Base-by-base conservation (phyloP, 2,113 vertebrate genomes). In the Tympanuchus pallidicinctus region DNA sequence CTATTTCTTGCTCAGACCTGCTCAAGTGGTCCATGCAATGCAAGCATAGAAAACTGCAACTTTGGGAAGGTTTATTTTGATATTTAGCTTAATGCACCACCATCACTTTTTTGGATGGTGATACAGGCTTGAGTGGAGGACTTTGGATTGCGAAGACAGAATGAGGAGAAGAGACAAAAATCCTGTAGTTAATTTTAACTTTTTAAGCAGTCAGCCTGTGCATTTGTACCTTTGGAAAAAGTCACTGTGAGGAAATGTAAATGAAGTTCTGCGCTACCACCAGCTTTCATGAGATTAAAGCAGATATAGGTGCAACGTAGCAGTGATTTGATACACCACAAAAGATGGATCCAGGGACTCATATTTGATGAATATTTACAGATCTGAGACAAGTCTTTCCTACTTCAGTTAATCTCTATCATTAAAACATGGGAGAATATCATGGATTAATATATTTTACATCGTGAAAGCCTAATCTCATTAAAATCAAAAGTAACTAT, bases 1-100 rank as follows among this genome's bases (percentile, higher is more conserved):
- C 43, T 20, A 6, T 57, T 36, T 3, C 0, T 66, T 69, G 17
- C 43, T 25, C 0, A 0, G 27, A 1, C 0, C 1, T 0, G 38
- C 42, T 61, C 21, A 45, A 48, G 2, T 0, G 0, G 42, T 10
- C 54, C 27, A 1, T 11, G 48, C n/a, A n/a, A 6, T 8, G 4
- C 15, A 21, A 61, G 6, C 6, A 4, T 3, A 47, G 36, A 56
- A 14, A 14, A 13, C 15, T 8, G 13, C 11, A 18, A 54, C 20
- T 54, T 66, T 32, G 42, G n/a, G 65, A 38, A 34, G 59, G 28
- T 38, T 77, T 42, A 10, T 20, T 34, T 20, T 13, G 24, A 4
- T 71, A 7, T 30, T 64, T 48, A 57, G 0, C 8, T 67, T 20
- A 8, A 8, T 22, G 22, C 59, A 6, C 50, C 38, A 28, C 17